These are phyloP conservation scores for Tachina fera DNA, from an alignment of 2,888 invertebrate species.

Conservation along the genomic window DNA sequence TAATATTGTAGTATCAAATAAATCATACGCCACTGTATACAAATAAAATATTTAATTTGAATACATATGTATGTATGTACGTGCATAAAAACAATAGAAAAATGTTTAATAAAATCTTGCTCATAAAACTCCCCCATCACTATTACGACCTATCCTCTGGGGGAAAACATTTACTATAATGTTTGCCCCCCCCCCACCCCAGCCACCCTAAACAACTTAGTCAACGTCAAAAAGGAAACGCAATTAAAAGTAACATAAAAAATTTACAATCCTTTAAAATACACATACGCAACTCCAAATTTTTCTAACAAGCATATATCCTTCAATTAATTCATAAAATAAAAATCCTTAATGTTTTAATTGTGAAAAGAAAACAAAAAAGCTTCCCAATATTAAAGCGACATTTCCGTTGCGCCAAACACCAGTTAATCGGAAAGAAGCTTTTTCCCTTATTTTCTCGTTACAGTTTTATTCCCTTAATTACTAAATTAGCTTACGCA, in stretches of 20 bases:
- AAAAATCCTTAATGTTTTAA: conserved; percentile 51
- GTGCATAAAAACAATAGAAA: not conserved
- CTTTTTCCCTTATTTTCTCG: conserved; percentile 42
- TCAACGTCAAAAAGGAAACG: not conserved
- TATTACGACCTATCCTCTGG: not conserved
- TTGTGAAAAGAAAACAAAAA: not conserved
- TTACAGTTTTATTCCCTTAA: not conserved
- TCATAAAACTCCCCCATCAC: not conserved
- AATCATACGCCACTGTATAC: too few species aligned
- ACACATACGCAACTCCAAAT: conserved; percentile 15
- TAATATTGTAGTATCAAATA: too few species aligned
- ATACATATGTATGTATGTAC: too few species aligned
- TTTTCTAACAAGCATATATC: conserved; percentile 27
- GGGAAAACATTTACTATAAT: not conserved
- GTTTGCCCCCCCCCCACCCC: not conserved
- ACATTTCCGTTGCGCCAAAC: conserved; percentile 49
- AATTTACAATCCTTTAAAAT: conserved; percentile 13
- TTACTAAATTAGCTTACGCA: conserved; percentile 51
- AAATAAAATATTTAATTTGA: too few species aligned
- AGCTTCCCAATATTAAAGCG: not conserved
- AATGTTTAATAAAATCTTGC: not conserved
- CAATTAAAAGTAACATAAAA: conserved; percentile 49
- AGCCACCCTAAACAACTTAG: not conserved
- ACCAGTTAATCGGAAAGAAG: conserved; percentile 56
- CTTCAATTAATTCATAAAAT: conserved; percentile 56